Evolutionary conservation across 2,888 invertebrate species (phyloP), one percentile per base, ranked within the genome.

Genomic region (Microctonus hyperodae): DNA sequence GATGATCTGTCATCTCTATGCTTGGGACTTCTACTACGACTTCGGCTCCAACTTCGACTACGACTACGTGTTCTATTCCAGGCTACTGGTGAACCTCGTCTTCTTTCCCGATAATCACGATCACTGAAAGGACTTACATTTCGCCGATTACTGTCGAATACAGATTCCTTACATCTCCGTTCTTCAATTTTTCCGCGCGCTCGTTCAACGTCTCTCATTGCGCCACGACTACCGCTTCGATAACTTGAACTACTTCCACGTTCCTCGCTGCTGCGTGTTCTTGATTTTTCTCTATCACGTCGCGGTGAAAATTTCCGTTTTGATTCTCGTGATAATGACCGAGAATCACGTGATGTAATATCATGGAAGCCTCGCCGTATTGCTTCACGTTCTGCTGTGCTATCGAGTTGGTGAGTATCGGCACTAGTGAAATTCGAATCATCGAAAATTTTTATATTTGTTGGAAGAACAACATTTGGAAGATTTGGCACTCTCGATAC

Each of bases 21-120:
- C 48, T 81, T 82, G 37, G 74, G 74, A 51, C 82, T 82, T 7
- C 79, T 75, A 64, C 83, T 83, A 63, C 82, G 78, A 62, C 82
- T 79, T 2, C 78, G 77, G 66, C 79, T 79, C 6, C 72, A 74
- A 60, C 78, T 81, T 25, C 69, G 69, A 61, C 76, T 81, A 22
- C 75, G 75, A 60, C 79, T 80, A n/a, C 75, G 73, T 55, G 78
- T 74, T 25, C 71, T 71, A 48, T 80, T 78, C 79, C 82, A 79
- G 0, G 75, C 74, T 22, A 57, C 65, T 7, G 72, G 67, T 3
- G 80, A 80, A 70, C 79, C 79, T 10, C 73, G 65, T n/a, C 75
- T 75, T 22, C 71, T 74, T 65, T 73, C 74, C 53, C 69, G 67
- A 2, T 71, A 75, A 10, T 68, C 67, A 10, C 73, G 75, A 25